Percentiles rank a stretch among this genome's conserved stretches.
Evolutionary conservation across 2,113 vertebrate species (phyloP).

Genomic region (Alexandromys fortis): DNA sequence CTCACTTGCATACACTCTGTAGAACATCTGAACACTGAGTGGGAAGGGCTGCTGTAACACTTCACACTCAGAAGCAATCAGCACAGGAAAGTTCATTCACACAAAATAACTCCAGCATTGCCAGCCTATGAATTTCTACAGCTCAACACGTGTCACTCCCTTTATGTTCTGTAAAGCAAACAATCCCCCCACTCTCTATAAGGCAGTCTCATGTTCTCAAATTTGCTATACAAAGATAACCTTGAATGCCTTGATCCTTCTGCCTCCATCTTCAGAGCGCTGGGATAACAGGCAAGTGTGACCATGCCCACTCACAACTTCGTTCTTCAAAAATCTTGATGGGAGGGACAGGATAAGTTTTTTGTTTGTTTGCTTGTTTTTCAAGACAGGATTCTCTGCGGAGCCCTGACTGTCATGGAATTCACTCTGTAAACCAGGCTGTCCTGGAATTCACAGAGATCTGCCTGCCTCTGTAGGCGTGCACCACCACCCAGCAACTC

Average conservation of each 20-base stretch:
- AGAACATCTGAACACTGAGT: not conserved
- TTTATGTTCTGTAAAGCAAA: not conserved
- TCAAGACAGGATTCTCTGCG: not conserved
- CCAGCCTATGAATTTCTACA: not conserved
- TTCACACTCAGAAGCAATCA: not conserved
- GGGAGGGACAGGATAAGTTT: not conserved
- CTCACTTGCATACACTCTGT: rapidly evolving
- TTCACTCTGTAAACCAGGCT: not conserved
- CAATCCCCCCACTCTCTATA: not conserved
- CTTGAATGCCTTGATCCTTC: not conserved
- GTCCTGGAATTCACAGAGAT: not conserved
- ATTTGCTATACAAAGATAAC: no score
- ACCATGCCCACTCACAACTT: not conserved
- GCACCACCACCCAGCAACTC: not conserved
- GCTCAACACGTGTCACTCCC: not conserved
- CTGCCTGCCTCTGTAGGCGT: not conserved
- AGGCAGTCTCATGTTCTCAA: not conserved
- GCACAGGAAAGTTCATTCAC: not conserved
- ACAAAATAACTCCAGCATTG: not conserved
- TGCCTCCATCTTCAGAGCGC: not conserved
- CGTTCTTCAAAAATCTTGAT: not conserved
- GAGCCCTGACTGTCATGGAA: not conserved
- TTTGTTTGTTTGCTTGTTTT: not conserved
- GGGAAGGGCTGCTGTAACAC: no score
- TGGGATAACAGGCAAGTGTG: not conserved